Evolutionary conservation across 2,888 invertebrate species (phyloP).

Genomic region (Scelioninae gen. 2): DNA sequence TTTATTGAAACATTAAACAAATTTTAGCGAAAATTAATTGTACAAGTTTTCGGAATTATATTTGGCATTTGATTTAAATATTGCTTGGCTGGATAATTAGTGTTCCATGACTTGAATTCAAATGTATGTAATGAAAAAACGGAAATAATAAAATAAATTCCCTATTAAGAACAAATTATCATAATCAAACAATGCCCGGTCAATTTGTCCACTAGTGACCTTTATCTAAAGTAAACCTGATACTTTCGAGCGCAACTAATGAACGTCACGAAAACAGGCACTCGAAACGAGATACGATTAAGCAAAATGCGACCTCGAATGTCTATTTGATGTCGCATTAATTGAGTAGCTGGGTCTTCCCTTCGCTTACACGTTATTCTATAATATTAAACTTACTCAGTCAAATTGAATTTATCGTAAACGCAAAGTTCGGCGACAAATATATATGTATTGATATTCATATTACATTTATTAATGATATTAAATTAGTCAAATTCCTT

Average conservation of each 20-base stretch:
- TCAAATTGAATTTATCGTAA: constrained; percentile 2
- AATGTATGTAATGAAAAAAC: too few relatives aligned
- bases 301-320: constrained; percentile 47
- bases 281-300: constrained; percentile 48
- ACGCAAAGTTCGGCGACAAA: constrained; percentile 2
- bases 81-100: too few relatives aligned
- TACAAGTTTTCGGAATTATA: too few relatives aligned
- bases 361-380: constrained; percentile 23
- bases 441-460: too few relatives aligned
- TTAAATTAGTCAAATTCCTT: too few relatives aligned
- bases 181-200: too few relatives aligned
- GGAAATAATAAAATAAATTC: too few relatives aligned
- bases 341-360: constrained; percentile 47
- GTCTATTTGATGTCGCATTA: constrained; percentile 55
- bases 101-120: too few relatives aligned
- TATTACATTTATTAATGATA: too few relatives aligned
- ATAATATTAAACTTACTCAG: constrained; percentile 22
- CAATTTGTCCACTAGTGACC: constrained; percentile 19
- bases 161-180: neutral
- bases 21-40: too few relatives aligned
- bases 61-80: too few relatives aligned
- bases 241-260: constrained; percentile 32
- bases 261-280: constrained; percentile 40
- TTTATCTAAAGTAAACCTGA: constrained; percentile 34
- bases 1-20: too few relatives aligned